Evolutionary conservation across 2,888 invertebrate genomes (phyloP).

Genomic region (Syrista parreyssii): DNA sequence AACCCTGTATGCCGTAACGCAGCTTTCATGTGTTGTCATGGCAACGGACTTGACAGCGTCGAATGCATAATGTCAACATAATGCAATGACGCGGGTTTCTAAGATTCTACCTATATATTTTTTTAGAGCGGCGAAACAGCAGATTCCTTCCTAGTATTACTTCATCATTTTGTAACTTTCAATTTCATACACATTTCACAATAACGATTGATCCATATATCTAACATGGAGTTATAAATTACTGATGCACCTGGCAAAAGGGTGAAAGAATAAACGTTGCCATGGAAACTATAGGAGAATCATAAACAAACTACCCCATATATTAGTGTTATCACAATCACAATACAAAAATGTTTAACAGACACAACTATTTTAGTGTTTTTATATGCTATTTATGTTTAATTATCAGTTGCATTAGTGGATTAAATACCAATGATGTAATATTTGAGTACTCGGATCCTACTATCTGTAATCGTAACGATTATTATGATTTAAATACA

Average conservation of each 20-base stretch:
- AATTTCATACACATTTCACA: not conserved
- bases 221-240: not conserved
- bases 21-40: no score
- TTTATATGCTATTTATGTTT: not conserved
- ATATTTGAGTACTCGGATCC: conserved; percentile 46
- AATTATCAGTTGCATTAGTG: not conserved
- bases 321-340: not conserved
- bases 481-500: conserved; percentile 67
- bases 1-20: no score
- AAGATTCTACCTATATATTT: no score
- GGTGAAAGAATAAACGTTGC: not conserved
- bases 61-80: no score
- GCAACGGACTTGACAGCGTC: no score
- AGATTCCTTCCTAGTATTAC: not conserved
- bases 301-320: not conserved
- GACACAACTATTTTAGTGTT: not conserved
- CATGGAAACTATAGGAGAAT: not conserved
- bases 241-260: not conserved
- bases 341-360: not conserved
- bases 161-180: not conserved
- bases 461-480: conserved; percentile 62
- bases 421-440: conserved; percentile 16
- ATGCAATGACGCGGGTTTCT: no score
- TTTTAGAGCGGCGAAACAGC: not conserved
- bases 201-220: not conserved